Evolutionary conservation across 2,888 invertebrate genomes (phyloP).

Genomic region (Drosophila nr. perissopoda): DNA sequence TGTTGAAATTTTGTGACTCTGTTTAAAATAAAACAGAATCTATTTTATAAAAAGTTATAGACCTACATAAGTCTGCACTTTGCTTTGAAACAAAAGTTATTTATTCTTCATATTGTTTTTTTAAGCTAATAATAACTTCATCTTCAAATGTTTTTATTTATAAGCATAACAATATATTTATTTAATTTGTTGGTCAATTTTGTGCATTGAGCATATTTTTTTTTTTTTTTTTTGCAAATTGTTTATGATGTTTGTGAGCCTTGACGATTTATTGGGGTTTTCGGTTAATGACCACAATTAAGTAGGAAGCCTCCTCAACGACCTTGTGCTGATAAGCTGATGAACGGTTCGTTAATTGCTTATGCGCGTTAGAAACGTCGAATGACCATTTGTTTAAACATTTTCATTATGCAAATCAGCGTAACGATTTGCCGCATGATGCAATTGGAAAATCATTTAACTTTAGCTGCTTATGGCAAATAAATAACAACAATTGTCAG

Average conservation of each 20-base stretch:
- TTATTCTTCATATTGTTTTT: background rate
- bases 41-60: too few relatives aligned
- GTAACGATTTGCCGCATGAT: conserved; percentile 33
- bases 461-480: conserved; percentile 25
- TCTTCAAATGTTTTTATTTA: background rate
- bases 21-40: background rate
- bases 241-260: conserved; percentile 45
- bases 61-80: background rate
- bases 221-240: conserved; percentile 27
- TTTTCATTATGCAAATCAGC: conserved; percentile 46
- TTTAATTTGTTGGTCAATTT: conserved; percentile 15
- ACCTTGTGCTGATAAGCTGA: conserved; percentile 51
- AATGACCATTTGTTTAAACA: conserved; percentile 31
- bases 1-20: background rate
- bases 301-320: conserved; percentile 47
- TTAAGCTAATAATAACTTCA: background rate
- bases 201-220: conserved; percentile 14
- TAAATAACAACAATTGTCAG: conserved; percentile 20
- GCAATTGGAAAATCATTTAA: conserved; percentile 57
- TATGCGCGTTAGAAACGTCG: conserved; percentile 34
- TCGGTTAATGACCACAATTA: conserved; percentile 42
- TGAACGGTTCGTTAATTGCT: conserved; percentile 49
- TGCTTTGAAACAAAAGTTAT: background rate
- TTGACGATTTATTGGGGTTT: conserved; percentile 42
- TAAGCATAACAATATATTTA: background rate